These are phyloP conservation scores for Pteromalus puparum DNA, from an alignment of 1,140 invertebrate genomes.

Conservation along the genomic window DNA sequence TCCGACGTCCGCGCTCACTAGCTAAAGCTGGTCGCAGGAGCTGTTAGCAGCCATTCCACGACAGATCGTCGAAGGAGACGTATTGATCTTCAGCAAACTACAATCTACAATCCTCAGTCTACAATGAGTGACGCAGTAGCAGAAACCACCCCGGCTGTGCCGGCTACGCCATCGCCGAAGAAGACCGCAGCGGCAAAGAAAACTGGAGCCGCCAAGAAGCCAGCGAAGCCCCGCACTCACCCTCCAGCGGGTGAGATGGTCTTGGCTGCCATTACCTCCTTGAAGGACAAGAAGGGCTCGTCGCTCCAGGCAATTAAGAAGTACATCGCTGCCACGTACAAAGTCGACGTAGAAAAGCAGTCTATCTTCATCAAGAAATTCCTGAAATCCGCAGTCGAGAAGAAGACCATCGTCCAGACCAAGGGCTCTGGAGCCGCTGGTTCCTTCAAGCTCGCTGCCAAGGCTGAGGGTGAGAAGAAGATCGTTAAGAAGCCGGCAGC, in stretches of 20 bases:
- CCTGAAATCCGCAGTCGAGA: conserved; percentile 76
- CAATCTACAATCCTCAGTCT: no score
- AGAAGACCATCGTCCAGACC: conserved; percentile 77
- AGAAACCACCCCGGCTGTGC: background rate
- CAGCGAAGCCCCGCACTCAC: no score
- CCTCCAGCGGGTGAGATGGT: conserved; percentile 75
- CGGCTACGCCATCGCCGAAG: conserved; percentile 62
- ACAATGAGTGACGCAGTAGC: conserved; percentile 22
- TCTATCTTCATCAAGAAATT: conserved; percentile 79
- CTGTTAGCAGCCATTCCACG: no score
- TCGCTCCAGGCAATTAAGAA: conserved; percentile 80
- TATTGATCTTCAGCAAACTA: no score
- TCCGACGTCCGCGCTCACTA: no score
- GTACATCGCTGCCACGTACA: conserved; percentile 78
- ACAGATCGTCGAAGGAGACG: no score
- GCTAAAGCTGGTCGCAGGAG: no score
- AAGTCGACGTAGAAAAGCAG: conserved; percentile 77
- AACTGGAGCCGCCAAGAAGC: no score
- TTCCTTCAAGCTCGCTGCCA: conserved; percentile 76
- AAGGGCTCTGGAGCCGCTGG: conserved; percentile 80
- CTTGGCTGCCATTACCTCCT: conserved; percentile 76
- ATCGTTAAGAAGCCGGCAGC: conserved; percentile 5
- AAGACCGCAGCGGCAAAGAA: conserved; percentile 64
- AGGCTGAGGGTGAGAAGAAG: conserved; percentile 2
- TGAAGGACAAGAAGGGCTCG: conserved; percentile 79